These are phyloP conservation scores for Sebastes alutus DNA, from an alignment of 2,797 vertebrate genomes.

Conservation along the genomic window DNA sequence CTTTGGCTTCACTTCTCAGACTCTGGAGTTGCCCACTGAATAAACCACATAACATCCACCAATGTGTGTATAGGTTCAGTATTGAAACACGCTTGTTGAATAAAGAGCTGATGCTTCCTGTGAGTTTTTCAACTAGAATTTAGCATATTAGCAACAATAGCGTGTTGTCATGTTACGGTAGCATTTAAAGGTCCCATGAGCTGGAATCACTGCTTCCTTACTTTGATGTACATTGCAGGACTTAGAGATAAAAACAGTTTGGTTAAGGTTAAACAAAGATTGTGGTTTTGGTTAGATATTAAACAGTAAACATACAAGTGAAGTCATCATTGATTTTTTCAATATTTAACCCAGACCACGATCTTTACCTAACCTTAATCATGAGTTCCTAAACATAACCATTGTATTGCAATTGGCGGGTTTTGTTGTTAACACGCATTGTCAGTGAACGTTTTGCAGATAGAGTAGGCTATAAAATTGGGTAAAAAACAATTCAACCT, in stretches of 20 bases:
- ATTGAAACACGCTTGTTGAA: not conserved
- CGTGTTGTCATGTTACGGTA: accelerated
- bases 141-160: not conserved
- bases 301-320: not conserved
- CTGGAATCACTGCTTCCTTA: not conserved
- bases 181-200: not conserved
- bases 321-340: too few relatives aligned
- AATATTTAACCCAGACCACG: too few relatives aligned
- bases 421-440: accelerated
- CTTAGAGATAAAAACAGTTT: not conserved
- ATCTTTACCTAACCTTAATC: too few relatives aligned
- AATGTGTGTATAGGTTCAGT: not conserved
- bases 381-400: too few relatives aligned
- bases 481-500: too few relatives aligned
- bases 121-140: not conserved
- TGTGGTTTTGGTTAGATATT: not conserved
- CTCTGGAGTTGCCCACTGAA: too few relatives aligned
- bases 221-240: not conserved
- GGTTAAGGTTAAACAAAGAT: not conserved
- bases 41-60: too few relatives aligned
- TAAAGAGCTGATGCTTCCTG: not conserved
- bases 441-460: too few relatives aligned
- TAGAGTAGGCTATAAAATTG: too few relatives aligned
- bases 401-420: too few relatives aligned
- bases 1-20: too few relatives aligned